Evolutionary conservation across 2,888 invertebrate genomes (phyloP).

Genomic region (Chelonus formosanus): DNA sequence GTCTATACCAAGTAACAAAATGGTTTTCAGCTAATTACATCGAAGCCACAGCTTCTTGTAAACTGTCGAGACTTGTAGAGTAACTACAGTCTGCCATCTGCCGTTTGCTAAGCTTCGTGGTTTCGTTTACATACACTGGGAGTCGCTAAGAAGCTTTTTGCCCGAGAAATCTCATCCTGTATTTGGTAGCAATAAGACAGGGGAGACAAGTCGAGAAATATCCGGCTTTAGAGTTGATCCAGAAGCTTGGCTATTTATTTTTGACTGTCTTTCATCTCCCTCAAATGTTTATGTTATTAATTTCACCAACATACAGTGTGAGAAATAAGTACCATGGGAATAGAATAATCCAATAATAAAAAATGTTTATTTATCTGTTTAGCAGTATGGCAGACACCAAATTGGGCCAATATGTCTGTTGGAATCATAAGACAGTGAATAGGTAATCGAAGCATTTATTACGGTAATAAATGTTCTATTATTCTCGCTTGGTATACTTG

Average conservation of each 20-base stretch:
- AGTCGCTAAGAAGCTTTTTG: background rate
- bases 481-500: slow-evolving; percentile 47
- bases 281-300: slow-evolving; percentile 15
- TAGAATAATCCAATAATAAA: slow-evolving; percentile 1
- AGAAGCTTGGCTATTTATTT: slow-evolving; percentile 12
- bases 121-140: slow-evolving; percentile 36
- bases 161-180: slow-evolving; percentile 4
- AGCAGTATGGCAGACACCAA: background rate
- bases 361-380: slow-evolving; percentile 17
- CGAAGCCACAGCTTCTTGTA: slow-evolving; percentile 50
- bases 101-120: slow-evolving; percentile 52
- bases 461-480: slow-evolving; percentile 56
- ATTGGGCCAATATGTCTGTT: background rate
- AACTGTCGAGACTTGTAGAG: slow-evolving; percentile 42
- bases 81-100: slow-evolving; percentile 40
- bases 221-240: slow-evolving; percentile 37
- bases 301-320: slow-evolving; percentile 9
- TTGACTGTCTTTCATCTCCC: background rate
- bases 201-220: slow-evolving; percentile 34
- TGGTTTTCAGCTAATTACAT: slow-evolving; percentile 54
- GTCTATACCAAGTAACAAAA: slow-evolving; percentile 35
- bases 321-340: slow-evolving; percentile 13
- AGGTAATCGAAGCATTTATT: slow-evolving; percentile 41
- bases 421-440: background rate
- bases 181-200: slow-evolving; percentile 14